phyloP scores from a whole-genome alignment of 2,888 invertebrate species.

The Allacma fusca region DNA sequence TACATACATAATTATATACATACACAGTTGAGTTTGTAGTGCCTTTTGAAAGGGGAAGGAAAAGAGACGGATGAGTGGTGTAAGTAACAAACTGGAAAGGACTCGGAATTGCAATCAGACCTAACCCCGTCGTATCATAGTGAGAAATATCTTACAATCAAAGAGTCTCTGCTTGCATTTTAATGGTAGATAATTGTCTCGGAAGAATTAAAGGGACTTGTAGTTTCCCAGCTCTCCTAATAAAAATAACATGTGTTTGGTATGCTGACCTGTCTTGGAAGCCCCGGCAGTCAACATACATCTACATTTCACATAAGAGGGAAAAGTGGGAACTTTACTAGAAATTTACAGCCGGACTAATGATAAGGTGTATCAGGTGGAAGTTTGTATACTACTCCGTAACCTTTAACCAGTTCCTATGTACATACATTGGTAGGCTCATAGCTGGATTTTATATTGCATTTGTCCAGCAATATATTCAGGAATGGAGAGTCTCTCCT shows the following conservation, averaged over 20 bases:
- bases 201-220: constrained; percentile 15
- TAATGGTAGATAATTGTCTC: constrained; percentile 4
- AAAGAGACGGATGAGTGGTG: background rate
- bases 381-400: too few relatives aligned
- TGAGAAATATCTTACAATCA: background rate
- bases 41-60: background rate
- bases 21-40: background rate
- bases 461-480: too few relatives aligned
- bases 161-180: constrained; percentile 19
- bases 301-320: too few relatives aligned
- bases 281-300: too few relatives aligned
- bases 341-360: too few relatives aligned
- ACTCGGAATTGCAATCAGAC: background rate
- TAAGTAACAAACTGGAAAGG: background rate
- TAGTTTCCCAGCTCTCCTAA: background rate
- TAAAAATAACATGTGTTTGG: constrained; percentile 11
- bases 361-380: too few relatives aligned
- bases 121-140: background rate
- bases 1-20: too few relatives aligned
- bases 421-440: too few relatives aligned
- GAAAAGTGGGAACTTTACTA: too few relatives aligned
- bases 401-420: too few relatives aligned
- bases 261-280: background rate
- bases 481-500: too few relatives aligned
- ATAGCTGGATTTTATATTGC: too few relatives aligned